phyloP scores from a whole-genome alignment of 2,888 invertebrate species.

The Lutraria lutraria region DNA sequence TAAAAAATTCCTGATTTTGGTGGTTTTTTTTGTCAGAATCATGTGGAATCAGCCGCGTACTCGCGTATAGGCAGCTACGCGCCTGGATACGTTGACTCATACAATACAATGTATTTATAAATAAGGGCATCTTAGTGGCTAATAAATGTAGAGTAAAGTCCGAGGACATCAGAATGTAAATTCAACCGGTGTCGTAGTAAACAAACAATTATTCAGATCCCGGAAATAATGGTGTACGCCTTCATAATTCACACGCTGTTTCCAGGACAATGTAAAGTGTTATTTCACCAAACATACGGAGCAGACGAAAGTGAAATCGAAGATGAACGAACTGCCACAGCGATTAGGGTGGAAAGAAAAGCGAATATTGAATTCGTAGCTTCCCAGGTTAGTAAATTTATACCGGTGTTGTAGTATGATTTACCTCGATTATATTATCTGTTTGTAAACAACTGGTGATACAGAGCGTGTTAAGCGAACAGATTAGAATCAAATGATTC shows the following conservation, averaged over 20 bases:
- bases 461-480: not conserved
- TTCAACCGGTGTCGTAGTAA: conserved; percentile 62
- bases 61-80: no score
- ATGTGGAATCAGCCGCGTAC: no score
- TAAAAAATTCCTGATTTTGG: no score
- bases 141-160: not conserved
- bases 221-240: conserved; percentile 79
- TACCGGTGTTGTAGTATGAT: not conserved
- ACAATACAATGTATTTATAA: no score
- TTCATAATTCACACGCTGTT: conserved; percentile 80
- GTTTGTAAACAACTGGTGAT: conserved; percentile 3
- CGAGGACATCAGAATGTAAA: not conserved
- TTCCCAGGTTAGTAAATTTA: conserved; percentile 61
- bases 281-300: conserved; percentile 75
- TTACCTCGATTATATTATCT: not conserved
- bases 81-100: no score
- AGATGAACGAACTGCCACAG: conserved; percentile 31
- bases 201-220: conserved; percentile 24
- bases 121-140: no score
- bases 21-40: no score
- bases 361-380: conserved; percentile 73
- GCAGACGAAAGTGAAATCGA: conserved; percentile 44
- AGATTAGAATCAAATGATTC: not conserved
- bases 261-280: conserved; percentile 75
- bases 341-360: conserved; percentile 52